Base-by-base conservation (phyloP, 2,113 vertebrate species). In the Marcusenius ussheri region DNA sequence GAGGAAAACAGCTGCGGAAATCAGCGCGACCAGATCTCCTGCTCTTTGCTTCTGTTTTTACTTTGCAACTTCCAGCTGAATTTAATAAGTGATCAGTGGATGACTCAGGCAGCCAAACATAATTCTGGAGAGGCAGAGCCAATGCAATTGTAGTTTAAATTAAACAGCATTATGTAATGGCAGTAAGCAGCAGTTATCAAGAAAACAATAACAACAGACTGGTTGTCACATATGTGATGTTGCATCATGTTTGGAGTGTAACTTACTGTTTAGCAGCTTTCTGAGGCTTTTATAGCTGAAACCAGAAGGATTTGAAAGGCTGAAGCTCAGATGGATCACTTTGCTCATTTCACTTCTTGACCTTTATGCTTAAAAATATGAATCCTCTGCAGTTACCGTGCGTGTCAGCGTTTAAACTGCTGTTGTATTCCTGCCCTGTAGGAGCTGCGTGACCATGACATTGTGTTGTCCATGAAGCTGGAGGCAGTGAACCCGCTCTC, bases 401-500 rank as follows among this genome's bases (percentile, higher is more conserved):
- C 5, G 2, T 17, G 17, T 19, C 31, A 6, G 31, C 10, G 0
- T 42, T 42, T 80, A 27, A 70, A 11, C 62, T 70, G 62, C 62
- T 70, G 62, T 5, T 13, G 13, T 19, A 80, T 39, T 42, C 91
- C 91, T 90, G 19, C 86, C 92, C 90, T 87, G 92, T 94, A 99
- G 98, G 96, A 97, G 85, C 93, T 94, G 92, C 94, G 93, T 92
- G 97, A 98, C 88, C 98, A 98, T 92, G 96, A 97, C 91, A 98
- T 98, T 94, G 97, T 98, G 94, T 98, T 97, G 93, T 96, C 96
- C 91, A 99, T 98, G 98, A 99, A 98, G 94, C 97, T 99, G 27
- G 98, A 99, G 94, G 98, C 98, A 3, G 97, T 98, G 93, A 98
- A 99, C 94, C 98, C 96, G 1, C 93, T 98, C 92, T 95, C 96